Evolutionary conservation across 53 echinoderm and acorn worm genomes (phyloP).

Genomic region (Apostichopus leukothele): DNA sequence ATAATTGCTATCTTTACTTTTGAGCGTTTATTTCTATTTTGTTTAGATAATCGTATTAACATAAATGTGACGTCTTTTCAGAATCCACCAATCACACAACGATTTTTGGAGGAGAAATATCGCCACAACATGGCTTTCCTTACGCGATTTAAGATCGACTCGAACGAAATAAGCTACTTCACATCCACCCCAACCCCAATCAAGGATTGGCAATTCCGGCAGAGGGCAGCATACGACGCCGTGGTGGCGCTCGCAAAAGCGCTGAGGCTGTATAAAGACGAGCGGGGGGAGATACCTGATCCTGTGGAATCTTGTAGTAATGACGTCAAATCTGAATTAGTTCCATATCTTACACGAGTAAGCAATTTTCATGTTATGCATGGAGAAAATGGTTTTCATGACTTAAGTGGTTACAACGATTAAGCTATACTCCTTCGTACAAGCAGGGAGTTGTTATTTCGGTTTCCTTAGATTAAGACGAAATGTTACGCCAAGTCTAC

Average conservation of each 20-base stretch:
- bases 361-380: not conserved
- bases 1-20: too few relatives aligned
- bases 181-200: not conserved
- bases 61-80: not conserved
- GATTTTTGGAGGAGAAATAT: slow-evolving; percentile 70
- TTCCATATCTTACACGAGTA: slow-evolving; percentile 56
- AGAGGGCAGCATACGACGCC: slow-evolving; percentile 76
- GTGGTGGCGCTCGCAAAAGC: slow-evolving; percentile 65
- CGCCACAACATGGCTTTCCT: slow-evolving; percentile 84
- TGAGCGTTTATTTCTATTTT: too few relatives aligned
- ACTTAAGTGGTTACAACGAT: too few relatives aligned
- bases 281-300: slow-evolving; percentile 50
- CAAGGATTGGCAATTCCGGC: slow-evolving; percentile 78
- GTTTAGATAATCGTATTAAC: too few relatives aligned
- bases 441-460: too few relatives aligned
- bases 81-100: slow-evolving; percentile 58
- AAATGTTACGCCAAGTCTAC: too few relatives aligned
- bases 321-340: slow-evolving; percentile 1
- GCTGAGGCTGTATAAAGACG: slow-evolving; percentile 38
- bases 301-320: slow-evolving; percentile 54
- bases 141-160: slow-evolving; percentile 68
- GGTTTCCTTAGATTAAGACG: not conserved
- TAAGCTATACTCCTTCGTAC: too few relatives aligned
- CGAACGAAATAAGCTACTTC: slow-evolving; percentile 22
- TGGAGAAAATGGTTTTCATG: too few relatives aligned